A percentile compares a stretch with the other conserved stretches of the same genome.
phyloP scores from a whole-genome alignment of 2,888 invertebrate species.

The Podabrus alpinus region DNA sequence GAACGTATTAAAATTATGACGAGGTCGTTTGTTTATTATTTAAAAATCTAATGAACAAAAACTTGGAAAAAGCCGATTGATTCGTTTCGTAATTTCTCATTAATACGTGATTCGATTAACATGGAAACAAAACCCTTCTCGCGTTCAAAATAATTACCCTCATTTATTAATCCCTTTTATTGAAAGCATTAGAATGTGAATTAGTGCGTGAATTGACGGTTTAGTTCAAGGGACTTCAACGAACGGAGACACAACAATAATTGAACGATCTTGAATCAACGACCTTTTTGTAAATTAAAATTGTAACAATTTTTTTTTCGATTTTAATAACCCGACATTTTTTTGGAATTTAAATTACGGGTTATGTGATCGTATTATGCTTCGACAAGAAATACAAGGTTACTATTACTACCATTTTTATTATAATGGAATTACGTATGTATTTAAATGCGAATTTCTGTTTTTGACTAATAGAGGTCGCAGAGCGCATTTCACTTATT shows the following conservation, averaged over 20 bases:
- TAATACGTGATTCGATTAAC: slow-evolving; percentile 30
- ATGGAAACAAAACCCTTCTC: slow-evolving; percentile 3
- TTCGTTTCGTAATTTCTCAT: slow-evolving; percentile 12
- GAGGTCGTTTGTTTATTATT: neutral
- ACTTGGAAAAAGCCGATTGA: neutral
- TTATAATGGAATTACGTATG: neutral
- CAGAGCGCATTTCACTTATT: neutral
- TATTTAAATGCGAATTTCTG: neutral
- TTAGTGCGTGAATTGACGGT: slow-evolving; percentile 45
- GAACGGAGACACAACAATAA: slow-evolving; percentile 3
- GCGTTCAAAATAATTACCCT: slow-evolving; percentile 9
- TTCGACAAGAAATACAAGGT: neutral
- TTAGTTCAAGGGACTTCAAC: slow-evolving; percentile 35
- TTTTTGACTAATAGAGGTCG: neutral
- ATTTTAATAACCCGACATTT: neutral
- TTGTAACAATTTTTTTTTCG: neutral
- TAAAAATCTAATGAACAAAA: neutral
- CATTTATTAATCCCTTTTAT: slow-evolving; percentile 23
- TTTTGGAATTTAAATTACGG: neutral
- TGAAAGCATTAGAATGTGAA: slow-evolving; percentile 36
- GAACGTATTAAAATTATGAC: neutral
- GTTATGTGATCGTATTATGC: neutral
- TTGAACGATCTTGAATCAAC: neutral
- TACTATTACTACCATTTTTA: neutral
- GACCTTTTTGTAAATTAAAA: neutral